phyloP scores from a whole-genome alignment of 2,797 vertebrate genomes.

The Podarcis lilfordi region DNA sequence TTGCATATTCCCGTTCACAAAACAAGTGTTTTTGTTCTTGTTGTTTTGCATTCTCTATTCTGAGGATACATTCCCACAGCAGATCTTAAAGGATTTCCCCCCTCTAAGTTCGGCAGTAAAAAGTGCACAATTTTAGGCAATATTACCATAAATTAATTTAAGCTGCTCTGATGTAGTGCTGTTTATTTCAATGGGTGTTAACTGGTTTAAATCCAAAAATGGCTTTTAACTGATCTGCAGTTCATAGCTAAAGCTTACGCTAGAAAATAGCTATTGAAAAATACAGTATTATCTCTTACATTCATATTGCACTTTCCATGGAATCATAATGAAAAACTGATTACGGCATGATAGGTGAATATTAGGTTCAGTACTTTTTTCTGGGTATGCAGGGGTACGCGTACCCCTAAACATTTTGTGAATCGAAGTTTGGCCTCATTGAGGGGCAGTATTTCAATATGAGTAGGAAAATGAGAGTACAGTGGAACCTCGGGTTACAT shows the following conservation, averaged over 20 bases:
- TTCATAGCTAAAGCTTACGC: not conserved
- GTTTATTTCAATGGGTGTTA: not conserved
- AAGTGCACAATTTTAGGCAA: not conserved
- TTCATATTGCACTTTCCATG: not conserved
- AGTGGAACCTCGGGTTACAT: too few species aligned
- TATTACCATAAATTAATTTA: not conserved
- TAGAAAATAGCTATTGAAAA: not conserved
- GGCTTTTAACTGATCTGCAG: not conserved
- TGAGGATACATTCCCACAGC: not conserved
- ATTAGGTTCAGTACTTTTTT: too few species aligned
- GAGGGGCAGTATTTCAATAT: too few species aligned
- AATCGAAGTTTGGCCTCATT: too few species aligned
- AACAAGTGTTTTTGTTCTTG: not conserved
- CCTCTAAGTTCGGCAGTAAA: not conserved
- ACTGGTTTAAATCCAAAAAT: not conserved
- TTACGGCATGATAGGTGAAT: not conserved
- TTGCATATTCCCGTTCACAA: not conserved
- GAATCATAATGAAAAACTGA: slow-evolving; percentile 17
- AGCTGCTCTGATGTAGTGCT: not conserved
- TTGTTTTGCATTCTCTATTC: not conserved
- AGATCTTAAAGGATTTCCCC: not conserved
- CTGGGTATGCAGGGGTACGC: too few species aligned
- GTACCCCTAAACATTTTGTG: too few species aligned
- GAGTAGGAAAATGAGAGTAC: too few species aligned
- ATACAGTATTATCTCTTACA: not conserved